Conservation (phyloP, 2,888 invertebrate genomes). For the Pherbina coryleti region DNA sequence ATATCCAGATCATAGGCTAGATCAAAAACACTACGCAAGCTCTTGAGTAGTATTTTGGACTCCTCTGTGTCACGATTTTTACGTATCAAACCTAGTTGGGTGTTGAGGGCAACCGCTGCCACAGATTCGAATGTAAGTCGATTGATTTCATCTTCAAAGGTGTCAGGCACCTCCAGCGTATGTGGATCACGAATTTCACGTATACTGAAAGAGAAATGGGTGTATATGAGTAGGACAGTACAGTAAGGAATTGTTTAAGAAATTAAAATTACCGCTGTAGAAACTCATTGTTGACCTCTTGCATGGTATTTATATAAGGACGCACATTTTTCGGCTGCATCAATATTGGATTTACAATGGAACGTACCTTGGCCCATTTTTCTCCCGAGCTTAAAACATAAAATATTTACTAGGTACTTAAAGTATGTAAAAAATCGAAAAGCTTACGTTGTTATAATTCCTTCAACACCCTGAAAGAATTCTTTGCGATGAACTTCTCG, state of each 20-base stretch:
- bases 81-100: conserved; percentile 52
- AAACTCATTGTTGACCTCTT: conserved; percentile 68
- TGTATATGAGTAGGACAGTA: neutral
- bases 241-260: neutral
- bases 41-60: conserved; percentile 42
- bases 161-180: conserved; percentile 61
- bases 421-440: no score
- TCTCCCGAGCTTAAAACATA: conserved; percentile 66
- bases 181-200: conserved; percentile 52
- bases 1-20: conserved; percentile 53
- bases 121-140: conserved; percentile 73
- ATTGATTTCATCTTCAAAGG: conserved; percentile 71
- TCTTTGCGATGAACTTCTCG: conserved; percentile 57
- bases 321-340: conserved; percentile 73
- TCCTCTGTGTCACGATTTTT: conserved; percentile 44
- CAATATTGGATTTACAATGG: conserved; percentile 76
- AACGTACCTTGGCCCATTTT: conserved; percentile 75
- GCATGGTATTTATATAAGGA: conserved; percentile 70
- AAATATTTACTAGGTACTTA: no score
- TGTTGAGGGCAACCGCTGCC: conserved; percentile 63
- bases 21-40: conserved; percentile 48
- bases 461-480: conserved; percentile 53
- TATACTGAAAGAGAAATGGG: conserved; percentile 48
- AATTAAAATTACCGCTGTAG: conserved; percentile 34
- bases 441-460: conserved; percentile 54